phyloP scores from a whole-genome alignment of 1,140 invertebrate species.

The Drosophila eugracilis region DNA sequence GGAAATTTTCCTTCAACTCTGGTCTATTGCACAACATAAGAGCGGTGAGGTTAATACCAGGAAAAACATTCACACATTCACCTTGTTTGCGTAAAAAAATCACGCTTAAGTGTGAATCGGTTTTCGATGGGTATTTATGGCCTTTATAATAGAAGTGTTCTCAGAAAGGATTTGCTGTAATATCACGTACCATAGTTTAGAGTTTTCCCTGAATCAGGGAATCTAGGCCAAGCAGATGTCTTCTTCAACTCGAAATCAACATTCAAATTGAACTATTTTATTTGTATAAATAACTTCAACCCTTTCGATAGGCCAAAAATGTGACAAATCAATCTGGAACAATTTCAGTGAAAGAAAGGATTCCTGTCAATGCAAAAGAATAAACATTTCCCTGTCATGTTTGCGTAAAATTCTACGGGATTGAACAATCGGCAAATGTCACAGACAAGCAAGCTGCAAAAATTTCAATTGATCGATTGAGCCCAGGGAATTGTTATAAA shows the following conservation, averaged over 20 bases:
- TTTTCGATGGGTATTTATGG: conserved; percentile 55
- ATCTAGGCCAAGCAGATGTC: conserved; percentile 51
- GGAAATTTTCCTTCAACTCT: conserved; percentile 23
- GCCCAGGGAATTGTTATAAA: conserved; percentile 1
- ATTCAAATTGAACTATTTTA: conserved; percentile 39
- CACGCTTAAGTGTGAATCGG: conserved; percentile 67
- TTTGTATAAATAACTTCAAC: conserved; percentile 26
- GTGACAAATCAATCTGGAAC: conserved; percentile 28
- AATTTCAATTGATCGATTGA: conserved; percentile 57
- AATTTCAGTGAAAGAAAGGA: conserved; percentile 35
- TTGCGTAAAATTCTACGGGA: conserved; percentile 63
- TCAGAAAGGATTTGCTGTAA: conserved; percentile 53
- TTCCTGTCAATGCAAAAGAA: conserved; percentile 20
- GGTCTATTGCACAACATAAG: conserved; percentile 55
- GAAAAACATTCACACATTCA: conserved; percentile 25
- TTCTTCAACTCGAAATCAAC: conserved; percentile 3
- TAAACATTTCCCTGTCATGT: conserved; percentile 64
- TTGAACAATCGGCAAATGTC: conserved; percentile 42
- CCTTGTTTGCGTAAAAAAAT: conserved; percentile 44
- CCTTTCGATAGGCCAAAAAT: conserved; percentile 37
- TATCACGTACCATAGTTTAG: conserved; percentile 35
- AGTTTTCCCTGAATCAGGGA: conserved; percentile 13
- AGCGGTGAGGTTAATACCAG: conserved; percentile 16
- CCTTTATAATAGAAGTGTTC: conserved; percentile 45
- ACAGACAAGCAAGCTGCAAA: conserved; percentile 74